Conservation (phyloP, 2,797 vertebrate species). For the Anabacerthia variegaticeps region DNA sequence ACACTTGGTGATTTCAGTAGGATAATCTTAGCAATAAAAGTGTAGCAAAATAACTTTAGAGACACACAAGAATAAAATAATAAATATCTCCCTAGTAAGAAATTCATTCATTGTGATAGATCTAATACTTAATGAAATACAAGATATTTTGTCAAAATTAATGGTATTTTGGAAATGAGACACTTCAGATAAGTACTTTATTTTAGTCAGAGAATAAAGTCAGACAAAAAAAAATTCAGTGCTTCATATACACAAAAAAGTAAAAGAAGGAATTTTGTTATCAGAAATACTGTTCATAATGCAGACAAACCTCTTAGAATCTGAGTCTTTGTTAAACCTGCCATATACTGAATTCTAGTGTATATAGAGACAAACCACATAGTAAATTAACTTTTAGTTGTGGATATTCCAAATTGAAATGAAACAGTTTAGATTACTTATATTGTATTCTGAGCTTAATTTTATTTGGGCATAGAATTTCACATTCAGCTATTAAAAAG, state of each 20-base stretch:
- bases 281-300: not conserved
- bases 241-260: not conserved
- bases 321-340: not conserved
- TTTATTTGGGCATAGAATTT: not conserved
- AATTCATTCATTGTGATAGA: not conserved
- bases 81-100: not conserved
- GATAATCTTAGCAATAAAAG: not conserved
- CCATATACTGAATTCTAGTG: not conserved
- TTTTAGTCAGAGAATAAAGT: not conserved
- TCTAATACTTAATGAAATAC: not conserved
- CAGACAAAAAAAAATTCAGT: not conserved
- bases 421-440: not conserved
- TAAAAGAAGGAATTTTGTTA: not conserved
- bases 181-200: fast-evolving
- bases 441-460: not conserved
- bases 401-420: not conserved
- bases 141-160: not conserved
- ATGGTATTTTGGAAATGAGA: not conserved
- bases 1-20: not conserved
- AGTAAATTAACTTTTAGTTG: not conserved
- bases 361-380: not conserved
- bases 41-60: not conserved
- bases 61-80: not conserved
- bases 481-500: not conserved
- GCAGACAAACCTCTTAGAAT: not conserved